Conservation (phyloP, 2,113 vertebrate genomes). For the Terrapene triunguis region DNA sequence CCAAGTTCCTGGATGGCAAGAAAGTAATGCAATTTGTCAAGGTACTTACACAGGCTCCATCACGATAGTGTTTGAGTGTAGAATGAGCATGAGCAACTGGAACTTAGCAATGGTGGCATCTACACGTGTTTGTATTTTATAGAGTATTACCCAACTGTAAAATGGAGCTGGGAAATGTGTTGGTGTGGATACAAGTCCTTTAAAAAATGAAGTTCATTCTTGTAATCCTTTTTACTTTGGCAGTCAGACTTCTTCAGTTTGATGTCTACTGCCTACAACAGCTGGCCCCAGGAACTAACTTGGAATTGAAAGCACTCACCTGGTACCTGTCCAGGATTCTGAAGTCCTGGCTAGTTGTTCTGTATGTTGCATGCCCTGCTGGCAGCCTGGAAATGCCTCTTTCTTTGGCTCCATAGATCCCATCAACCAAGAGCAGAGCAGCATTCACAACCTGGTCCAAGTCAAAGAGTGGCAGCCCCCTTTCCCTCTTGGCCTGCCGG, state of each 20-base stretch:
- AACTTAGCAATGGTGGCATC: neutral
- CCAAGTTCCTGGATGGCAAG: neutral
- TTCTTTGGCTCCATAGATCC: conserved; percentile 88
- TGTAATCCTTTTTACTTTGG: neutral
- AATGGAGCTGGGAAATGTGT: neutral
- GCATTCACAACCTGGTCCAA: conserved; percentile 90
- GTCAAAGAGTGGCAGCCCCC: conserved; percentile 93
- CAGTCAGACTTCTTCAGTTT: neutral
- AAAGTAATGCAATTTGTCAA: neutral
- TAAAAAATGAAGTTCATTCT: conserved; percentile 15
- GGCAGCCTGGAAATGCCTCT: conserved; percentile 64
- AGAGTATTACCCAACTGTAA: neutral
- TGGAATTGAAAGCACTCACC: conserved; percentile 74
- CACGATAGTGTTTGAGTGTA: neutral
- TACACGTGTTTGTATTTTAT: neutral
- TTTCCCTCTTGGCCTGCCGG: conserved; percentile 91
- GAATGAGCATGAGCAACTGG: neutral
- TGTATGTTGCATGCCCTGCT: conserved; percentile 79
- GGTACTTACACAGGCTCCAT: neutral
- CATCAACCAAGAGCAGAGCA: conserved; percentile 90
- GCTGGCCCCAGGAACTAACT: neutral
- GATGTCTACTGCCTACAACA: neutral
- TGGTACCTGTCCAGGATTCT: conserved; percentile 97
- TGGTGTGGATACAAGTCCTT: neutral
- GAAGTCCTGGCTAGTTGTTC: conserved; percentile 90